These are phyloP conservation scores for Rhabdophis nuchalis DNA, from an alignment of 2,797 vertebrate species.

Conservation along the genomic window DNA sequence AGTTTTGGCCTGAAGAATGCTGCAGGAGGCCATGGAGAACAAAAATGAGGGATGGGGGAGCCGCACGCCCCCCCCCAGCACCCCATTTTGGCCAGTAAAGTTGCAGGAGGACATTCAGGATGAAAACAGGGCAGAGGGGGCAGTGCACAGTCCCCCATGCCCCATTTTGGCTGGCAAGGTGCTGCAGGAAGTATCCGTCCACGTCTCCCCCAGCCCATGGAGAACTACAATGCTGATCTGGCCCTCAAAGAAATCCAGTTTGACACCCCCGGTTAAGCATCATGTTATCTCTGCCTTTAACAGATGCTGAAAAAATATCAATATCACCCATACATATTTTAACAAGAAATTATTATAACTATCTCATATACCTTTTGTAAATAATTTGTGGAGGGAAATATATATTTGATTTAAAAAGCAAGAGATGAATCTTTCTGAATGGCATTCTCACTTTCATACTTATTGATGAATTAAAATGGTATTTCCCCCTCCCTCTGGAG, in stretches of 20 bases:
- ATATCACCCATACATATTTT: background rate
- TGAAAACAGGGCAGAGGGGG: too few species aligned
- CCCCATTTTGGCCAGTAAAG: too few species aligned
- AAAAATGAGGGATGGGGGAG: too few species aligned
- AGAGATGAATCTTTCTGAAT: background rate
- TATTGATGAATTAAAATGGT: background rate
- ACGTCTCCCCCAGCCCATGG: too few species aligned
- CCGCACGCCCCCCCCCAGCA: too few species aligned
- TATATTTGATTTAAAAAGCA: background rate
- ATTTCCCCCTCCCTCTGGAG: background rate
- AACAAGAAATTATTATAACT: background rate
- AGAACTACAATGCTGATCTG: too few species aligned
- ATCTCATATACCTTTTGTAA: background rate
- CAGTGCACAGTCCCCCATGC: rapidly evolving
- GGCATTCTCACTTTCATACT: background rate
- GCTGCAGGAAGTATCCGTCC: too few species aligned
- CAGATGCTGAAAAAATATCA: background rate
- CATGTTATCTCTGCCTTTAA: background rate
- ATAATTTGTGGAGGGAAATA: background rate
- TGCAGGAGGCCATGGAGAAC: too few species aligned
- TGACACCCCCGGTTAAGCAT: background rate
- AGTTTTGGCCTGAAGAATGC: too few species aligned
- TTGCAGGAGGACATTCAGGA: too few species aligned
- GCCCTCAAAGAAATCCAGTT: too few species aligned
- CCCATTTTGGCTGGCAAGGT: too few species aligned